Base-by-base conservation (phyloP, 2,888 invertebrate genomes). In the Zele albiditarsus region DNA sequence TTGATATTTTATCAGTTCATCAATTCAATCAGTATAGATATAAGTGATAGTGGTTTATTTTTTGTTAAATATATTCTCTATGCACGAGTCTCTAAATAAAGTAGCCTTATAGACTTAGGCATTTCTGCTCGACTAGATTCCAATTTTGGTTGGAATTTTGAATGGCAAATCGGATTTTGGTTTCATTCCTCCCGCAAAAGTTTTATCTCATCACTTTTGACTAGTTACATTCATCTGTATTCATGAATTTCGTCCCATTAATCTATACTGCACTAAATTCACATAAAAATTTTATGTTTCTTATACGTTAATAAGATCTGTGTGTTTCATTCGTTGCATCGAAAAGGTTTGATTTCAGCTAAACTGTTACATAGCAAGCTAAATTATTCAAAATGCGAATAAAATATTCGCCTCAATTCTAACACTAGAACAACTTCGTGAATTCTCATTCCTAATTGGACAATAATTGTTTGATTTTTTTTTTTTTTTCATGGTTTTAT, bases 291-390 rank as follows among this genome's bases (percentile, higher is more conserved):
- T 63, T 63, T 63, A 38, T 23, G 31, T 38, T 33, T 66, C 58
- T 71, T 71, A 71, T 57, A 46, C 16, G 38, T 23, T 60, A 71
- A 66, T 75, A 67, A 75, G 42, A 67, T 58, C 42, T 58, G 25
- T 74, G 78, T 80, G 76, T 84, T 28, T 62, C 28, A 31, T 63
- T 86, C 86, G 86, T 86, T 86, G 86, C 85, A 81, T 80, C 78
- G 80, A 81, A 83, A 79, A 33, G 27, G 76, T 80, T 82, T 80
- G 71, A 73, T 74, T 77, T 68, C 16, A 75, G 33, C 42, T 71
- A 71, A 66, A 68, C 28, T 23, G 25, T 57, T 42, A 4, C 31
- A 63, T 49, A 42, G 33, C 57, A 27, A 31, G 63, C 57, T 33
- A 58, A 27, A 46, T 71, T 28, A 46, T 46, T 31, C 20, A 38